Evolutionary conservation across 2,113 vertebrate species (phyloP).

Genomic region (Nothoprocta perdicaria): DNA sequence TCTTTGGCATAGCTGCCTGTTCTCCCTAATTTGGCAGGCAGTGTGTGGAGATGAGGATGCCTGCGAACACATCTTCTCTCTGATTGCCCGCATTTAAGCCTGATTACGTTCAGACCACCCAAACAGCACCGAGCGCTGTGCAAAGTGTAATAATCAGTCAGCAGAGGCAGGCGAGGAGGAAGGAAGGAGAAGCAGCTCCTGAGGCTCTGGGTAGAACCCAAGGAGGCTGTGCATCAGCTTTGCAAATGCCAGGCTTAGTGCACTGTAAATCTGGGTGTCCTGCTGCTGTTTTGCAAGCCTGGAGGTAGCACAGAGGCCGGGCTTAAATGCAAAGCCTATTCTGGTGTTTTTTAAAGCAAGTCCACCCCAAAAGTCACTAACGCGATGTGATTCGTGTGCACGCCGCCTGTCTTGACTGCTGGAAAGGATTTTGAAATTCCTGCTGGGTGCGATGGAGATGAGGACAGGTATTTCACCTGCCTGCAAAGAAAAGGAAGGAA

Average conservation of each 20-base stretch:
- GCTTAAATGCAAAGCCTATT: not conserved
- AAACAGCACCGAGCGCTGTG: constrained; percentile 50
- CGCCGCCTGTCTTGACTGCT: not conserved
- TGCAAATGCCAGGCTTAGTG: not conserved
- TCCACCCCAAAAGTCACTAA: not conserved
- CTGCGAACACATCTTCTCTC: constrained; percentile 67
- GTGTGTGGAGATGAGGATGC: constrained; percentile 64
- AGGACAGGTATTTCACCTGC: not conserved
- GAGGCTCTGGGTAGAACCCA: constrained; percentile 1
- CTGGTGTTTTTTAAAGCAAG: not conserved
- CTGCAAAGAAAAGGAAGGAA: not conserved
- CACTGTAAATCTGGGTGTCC: fast-evolving
- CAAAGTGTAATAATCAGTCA: constrained; percentile 23
- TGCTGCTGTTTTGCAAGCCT: not conserved
- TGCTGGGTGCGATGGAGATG: not conserved
- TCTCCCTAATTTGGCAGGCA: constrained; percentile 63
- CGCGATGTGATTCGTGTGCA: not conserved
- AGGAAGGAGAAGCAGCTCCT: constrained; percentile 6
- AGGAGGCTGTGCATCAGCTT: not conserved
- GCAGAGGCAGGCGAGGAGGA: constrained; percentile 29
- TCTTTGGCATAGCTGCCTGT: too few species aligned
- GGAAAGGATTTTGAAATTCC: not conserved
- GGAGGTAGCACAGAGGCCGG: not conserved
- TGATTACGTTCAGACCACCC: constrained; percentile 77
- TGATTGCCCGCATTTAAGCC: constrained; percentile 76